Base-by-base conservation (phyloP, 2,888 invertebrate species). In the Hipparchia sbordonii region DNA sequence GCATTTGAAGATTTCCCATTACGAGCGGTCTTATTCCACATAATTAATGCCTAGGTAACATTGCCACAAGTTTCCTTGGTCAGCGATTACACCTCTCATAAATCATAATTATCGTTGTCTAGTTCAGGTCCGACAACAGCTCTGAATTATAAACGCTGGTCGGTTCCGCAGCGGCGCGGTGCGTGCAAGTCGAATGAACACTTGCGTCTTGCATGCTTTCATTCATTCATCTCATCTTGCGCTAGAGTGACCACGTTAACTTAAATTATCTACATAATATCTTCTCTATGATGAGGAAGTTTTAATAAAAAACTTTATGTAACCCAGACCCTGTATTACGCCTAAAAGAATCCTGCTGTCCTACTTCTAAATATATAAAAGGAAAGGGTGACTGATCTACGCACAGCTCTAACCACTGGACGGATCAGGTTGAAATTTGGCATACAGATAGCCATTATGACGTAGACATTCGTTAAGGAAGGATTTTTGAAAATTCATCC, bases 171-270 rank as follows among this genome's bases (percentile, higher is more conserved):
- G 59, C 23, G 33, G 59, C 54, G 39, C 39, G 39, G 39, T 2
- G 39, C 52, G 72, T 62, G 62, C 70, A 61, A 61, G 62, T 51
- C 33, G 48, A 73, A 61, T 70, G 73, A 51, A 52, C 71, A 51
- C 59, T 13, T 46, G 66, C 70, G 69, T 71, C 59, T 33, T 46
- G 66, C 70, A 71, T 71, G 75, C 75, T 75, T 75, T 75, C 73
- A 75, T 73, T 73, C 73, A 74, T 72, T 65, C 65, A 70, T 70
- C 73, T 73, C 70, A 69, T 57, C 48, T 69, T 60, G 68, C 56
- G 61, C 60, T 66, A 51, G 5, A 13, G 71, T 67, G 48, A 63
- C 75, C 73, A 75, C 56, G 39, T n/a, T 61, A 7, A 57, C 13
- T 33, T 2, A 10, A 56, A 10, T 8, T 7, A 6, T 39, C 39